Percentiles rank a stretch among this genome's conserved stretches.
Evolutionary conservation across 2,888 invertebrate species (phyloP).

Genomic region (Acanthosoma haemorrhoidale): DNA sequence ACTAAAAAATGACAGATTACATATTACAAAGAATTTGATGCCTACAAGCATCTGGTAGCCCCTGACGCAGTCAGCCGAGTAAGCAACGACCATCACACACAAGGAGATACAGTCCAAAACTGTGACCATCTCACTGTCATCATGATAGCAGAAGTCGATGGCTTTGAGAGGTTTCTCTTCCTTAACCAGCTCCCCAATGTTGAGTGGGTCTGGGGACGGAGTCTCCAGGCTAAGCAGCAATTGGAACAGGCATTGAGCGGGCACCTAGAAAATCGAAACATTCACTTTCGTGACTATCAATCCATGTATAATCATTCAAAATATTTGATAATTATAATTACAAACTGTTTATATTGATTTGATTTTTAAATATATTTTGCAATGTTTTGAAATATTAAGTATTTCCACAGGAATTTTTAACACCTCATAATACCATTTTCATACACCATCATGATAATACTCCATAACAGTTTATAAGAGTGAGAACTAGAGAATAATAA

Average conservation of each 20-base stretch:
- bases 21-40: conserved; percentile 39
- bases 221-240: conserved; percentile 86
- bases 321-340: no score
- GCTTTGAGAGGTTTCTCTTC: conserved; percentile 87
- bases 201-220: conserved; percentile 87
- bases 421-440: no score
- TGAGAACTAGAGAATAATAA: no score
- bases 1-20: no score
- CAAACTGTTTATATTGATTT: no score
- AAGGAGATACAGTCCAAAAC: conserved; percentile 96
- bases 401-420: no score
- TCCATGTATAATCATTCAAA: no score
- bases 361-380: no score
- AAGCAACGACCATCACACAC: conserved; percentile 97
- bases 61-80: conserved; percentile 89
- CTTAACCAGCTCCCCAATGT: conserved; percentile 86
- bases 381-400: no score
- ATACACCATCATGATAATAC: no score
- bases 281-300: no score
- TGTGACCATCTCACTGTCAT: conserved; percentile 94
- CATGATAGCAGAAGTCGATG: conserved; percentile 97
- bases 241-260: conserved; percentile 86
- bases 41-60: conserved; percentile 87
- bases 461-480: no score
- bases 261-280: conserved; percentile 57